phyloP scores from a whole-genome alignment of 2,113 vertebrate species.

The Hyperopisus bebe region DNA sequence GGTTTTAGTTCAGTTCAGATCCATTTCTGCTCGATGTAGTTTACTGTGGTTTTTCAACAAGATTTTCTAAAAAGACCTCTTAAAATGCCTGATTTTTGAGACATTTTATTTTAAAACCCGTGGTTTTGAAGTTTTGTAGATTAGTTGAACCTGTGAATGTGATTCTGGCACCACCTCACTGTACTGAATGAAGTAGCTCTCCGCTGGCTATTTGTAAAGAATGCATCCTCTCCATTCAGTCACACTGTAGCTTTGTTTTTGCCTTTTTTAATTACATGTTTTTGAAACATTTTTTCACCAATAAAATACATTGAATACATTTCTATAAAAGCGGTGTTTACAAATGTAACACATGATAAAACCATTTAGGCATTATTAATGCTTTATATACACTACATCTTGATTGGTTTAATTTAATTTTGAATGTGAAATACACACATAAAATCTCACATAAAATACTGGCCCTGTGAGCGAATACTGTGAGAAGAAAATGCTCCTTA shows the following conservation, averaged over 20 bases:
- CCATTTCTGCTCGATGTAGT: not conserved
- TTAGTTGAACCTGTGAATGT: not conserved
- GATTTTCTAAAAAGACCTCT: not conserved
- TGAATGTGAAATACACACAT: not conserved
- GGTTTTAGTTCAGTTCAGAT: not conserved
- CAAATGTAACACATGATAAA: not conserved
- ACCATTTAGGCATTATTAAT: not conserved
- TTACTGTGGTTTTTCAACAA: not conserved
- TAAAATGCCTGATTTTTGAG: not conserved
- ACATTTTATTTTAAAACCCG: not conserved
- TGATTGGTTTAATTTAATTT: not conserved
- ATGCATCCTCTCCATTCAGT: not conserved
- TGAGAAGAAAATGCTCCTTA: not conserved
- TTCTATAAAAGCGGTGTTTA: not conserved
- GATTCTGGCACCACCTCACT: not conserved
- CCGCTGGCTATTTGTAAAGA: not conserved
- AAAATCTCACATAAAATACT: not conserved
- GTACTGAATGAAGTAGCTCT: not conserved
- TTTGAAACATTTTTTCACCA: not conserved
- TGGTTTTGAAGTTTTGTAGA: not conserved
- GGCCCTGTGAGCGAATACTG: not conserved
- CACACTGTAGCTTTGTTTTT: not conserved
- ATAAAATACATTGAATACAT: not conserved
- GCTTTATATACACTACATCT: not conserved
- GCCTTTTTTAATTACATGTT: not conserved